Percentiles rank a stretch among this genome's conserved stretches.
Conservation (phyloP, 2,888 invertebrate genomes). For the Drosophila pseudotalamancana region DNA sequence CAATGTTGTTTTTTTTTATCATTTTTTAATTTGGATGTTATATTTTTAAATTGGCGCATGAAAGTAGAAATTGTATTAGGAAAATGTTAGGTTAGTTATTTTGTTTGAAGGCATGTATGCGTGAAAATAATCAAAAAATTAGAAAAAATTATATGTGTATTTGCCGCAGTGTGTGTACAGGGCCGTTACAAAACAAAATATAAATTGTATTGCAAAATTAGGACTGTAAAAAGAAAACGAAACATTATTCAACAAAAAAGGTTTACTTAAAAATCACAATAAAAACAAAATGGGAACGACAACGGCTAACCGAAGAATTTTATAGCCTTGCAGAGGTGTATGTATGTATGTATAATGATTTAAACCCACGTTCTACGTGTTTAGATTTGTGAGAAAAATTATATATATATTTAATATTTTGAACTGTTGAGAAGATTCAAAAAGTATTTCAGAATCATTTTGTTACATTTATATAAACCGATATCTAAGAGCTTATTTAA, state of each 20-base stretch:
- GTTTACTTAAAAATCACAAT: constrained; percentile 2
- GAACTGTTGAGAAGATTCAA: too few species aligned
- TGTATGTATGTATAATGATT: neutral
- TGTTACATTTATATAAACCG: too few species aligned
- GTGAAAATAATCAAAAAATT: constrained; percentile 4
- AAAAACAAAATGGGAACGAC: constrained; percentile 12
- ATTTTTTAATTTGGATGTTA: constrained; percentile 10
- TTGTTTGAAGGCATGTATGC: neutral
- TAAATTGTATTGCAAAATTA: constrained; percentile 43
- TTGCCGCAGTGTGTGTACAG: constrained; percentile 40
- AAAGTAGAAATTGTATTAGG: constrained; percentile 60
- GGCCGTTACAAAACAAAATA: constrained; percentile 56
- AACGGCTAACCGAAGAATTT: constrained; percentile 6
- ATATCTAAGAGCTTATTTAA: too few species aligned
- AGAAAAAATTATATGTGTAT: constrained; percentile 24
- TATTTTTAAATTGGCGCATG: constrained; percentile 48
- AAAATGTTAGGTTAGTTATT: constrained; percentile 62
- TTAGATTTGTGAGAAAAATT: too few species aligned
- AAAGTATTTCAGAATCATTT: too few species aligned
- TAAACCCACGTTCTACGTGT: too few species aligned
- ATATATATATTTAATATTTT: too few species aligned
- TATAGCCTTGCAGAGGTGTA: constrained; percentile 7
- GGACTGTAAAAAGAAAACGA: constrained; percentile 69
- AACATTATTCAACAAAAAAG: constrained; percentile 43
- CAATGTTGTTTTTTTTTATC: constrained; percentile 25